Conservation (phyloP, 2,113 vertebrate genomes). For the Mystacornis crossleyi region DNA sequence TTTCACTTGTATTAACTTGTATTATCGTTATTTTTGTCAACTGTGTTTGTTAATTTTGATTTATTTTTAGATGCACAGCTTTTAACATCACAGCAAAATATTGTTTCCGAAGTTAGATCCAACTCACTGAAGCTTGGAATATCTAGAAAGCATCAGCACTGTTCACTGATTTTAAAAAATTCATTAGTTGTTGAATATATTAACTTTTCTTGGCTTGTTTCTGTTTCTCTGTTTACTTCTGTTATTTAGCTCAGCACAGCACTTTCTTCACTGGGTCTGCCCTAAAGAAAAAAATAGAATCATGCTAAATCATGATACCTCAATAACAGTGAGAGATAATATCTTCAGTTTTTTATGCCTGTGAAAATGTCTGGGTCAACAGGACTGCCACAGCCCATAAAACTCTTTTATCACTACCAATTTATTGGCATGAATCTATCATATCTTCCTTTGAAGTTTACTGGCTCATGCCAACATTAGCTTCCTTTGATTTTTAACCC, state of each 20-base stretch:
- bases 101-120: neutral
- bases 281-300: neutral
- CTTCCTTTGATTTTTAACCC: constrained; percentile 15
- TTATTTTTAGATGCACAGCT: neutral
- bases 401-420: neutral
- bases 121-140: neutral
- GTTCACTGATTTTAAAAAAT: neutral
- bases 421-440: neutral
- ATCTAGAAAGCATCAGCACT: neutral
- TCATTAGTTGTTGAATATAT: neutral
- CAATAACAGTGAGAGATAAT: neutral
- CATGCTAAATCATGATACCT: neutral
- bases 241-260: neutral
- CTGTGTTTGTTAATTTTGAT: neutral
- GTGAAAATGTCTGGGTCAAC: neutral
- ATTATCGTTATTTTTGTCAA: too few species aligned
- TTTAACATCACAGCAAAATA: neutral
- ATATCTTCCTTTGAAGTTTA: neutral
- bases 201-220: neutral
- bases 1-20: too few species aligned
- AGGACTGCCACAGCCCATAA: neutral
- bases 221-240: neutral
- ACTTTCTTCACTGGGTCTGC: neutral
- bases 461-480: neutral
- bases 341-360: neutral